Percentiles rank a stretch among this genome's conserved stretches.
These are phyloP conservation scores for Apeltes quadracus DNA, from an alignment of 2,113 vertebrate genomes.

Conservation along the genomic window DNA sequence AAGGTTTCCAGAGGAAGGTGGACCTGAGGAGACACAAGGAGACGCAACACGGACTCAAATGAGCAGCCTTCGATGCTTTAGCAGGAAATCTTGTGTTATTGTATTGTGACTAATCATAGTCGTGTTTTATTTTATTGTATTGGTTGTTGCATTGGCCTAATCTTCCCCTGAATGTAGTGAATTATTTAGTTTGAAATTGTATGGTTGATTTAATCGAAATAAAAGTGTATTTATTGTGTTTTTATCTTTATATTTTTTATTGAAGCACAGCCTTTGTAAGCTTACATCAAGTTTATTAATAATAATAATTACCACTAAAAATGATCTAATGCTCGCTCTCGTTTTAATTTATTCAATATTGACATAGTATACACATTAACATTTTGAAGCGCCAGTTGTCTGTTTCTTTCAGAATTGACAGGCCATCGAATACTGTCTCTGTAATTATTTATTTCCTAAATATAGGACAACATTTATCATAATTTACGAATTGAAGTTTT, in stretches of 20 bases:
- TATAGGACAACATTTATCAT: neutral
- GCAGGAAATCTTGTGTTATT: conserved; percentile 8
- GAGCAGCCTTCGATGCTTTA: conserved; percentile 39
- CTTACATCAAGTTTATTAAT: too few relatives aligned
- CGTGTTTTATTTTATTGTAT: conserved; percentile 18
- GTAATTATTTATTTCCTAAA: neutral
- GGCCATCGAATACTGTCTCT: neutral
- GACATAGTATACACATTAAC: conserved; percentile 35
- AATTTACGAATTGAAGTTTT: neutral
- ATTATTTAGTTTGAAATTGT: conserved; percentile 39
- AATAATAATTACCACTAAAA: neutral
- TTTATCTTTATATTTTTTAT: conserved; percentile 7
- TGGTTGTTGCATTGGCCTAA: conserved; percentile 16
- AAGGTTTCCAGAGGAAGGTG: conserved; percentile 96
- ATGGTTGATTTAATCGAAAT: conserved; percentile 40
- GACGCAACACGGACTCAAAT: conserved; percentile 94
- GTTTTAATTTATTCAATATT: neutral
- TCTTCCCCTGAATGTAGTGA: conserved; percentile 10
- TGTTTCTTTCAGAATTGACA: neutral
- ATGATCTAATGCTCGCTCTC: neutral
- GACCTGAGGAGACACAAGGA: conserved; percentile 94
- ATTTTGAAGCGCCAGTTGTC: conserved; percentile 11
- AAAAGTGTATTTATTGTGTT: conserved; percentile 57
- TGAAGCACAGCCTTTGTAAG: neutral
- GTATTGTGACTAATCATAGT: neutral